A percentile compares a stretch with the other conserved stretches of the same genome.
These are phyloP conservation scores for Nothocercus julius DNA, from an alignment of 2,113 vertebrate genomes.

Conservation along the genomic window DNA sequence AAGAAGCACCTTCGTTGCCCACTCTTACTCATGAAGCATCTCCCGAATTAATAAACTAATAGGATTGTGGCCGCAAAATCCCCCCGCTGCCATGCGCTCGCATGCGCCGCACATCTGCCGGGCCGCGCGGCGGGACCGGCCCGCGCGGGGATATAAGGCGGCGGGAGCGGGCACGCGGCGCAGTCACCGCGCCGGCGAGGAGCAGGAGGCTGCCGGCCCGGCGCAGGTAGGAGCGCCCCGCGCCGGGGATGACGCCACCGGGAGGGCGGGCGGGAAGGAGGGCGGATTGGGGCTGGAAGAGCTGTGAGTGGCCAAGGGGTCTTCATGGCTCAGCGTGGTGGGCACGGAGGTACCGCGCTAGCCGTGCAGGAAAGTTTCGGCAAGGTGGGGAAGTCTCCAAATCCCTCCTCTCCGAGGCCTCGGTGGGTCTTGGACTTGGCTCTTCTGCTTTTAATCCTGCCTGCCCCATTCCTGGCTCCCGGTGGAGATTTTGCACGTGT, in stretches of 20 bases:
- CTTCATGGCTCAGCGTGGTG: background rate
- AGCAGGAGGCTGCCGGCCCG: background rate
- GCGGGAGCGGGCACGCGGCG: background rate
- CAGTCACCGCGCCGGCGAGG: background rate
- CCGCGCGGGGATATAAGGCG: conserved; percentile 41
- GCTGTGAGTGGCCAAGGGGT: background rate
- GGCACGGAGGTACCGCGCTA: fast-evolving
- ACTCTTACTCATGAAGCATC: conserved; percentile 40
- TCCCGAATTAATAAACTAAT: conserved; percentile 63
- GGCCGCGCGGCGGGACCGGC: conserved; percentile 15
- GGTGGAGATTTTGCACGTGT: background rate
- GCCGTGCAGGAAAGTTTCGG: fast-evolving
- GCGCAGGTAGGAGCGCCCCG: conserved; percentile 22
- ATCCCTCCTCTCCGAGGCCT: no score
- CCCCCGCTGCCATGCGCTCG: background rate
- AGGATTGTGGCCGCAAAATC: conserved; percentile 37
- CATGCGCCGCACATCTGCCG: background rate
- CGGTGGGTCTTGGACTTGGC: no score
- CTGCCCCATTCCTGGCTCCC: fast-evolving
- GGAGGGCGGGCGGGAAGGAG: background rate
- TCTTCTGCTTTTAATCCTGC: background rate
- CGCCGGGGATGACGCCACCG: fast-evolving
- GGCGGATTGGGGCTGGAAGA: background rate
- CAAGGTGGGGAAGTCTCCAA: fast-evolving
- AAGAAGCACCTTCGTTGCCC: conserved; percentile 46